Evolutionary conservation across 2,888 invertebrate species (phyloP), one percentile per base, ranked within the genome.

Genomic region (Diaphora mendica): DNA sequence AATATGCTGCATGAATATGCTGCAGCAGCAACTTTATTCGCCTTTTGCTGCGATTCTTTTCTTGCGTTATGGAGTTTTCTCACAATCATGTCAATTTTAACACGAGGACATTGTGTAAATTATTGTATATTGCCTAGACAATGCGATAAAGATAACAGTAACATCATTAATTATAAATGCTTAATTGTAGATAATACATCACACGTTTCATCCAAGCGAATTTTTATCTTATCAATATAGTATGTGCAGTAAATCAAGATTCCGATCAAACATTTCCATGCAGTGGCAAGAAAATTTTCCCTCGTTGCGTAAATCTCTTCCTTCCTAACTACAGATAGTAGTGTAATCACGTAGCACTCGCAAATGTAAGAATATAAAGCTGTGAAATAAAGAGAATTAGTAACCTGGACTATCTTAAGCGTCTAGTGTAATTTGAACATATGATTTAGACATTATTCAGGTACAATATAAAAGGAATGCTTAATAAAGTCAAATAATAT

Each of bases 211-310:
- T 82, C 86, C 75, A 83, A 83, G 84, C 83, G 82, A 86, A 89
- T 89, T 88, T n/a, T 90, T 94, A 94, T 95, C 94, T 95, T 93
- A 94, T 94, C 93, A 90, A 78, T 62, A 17, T 62, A 62, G 11
- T 59, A 59, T 26, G 26, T 30, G 30, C n/a, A 73, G 72, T 82
- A 78, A 88, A 88, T 86, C 81, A 70, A 90, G 92, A 93, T 93
- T 93, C 89, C 79, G 89, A 91, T 91, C 88, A 91, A 93, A 94
- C 94, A 79, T 90, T 95, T 95, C 94, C 94, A 89, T 85, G 76
- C 79, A 78, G 76, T 84, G 76, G 81, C 79, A 67, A 71, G 78
- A 79, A 82, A 81, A 84, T 79, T 91, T 90, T 80, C 88, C 82
- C 89, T 88, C 91, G 78, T 83, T 77, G 78, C 70, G 72, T 81